These are phyloP conservation scores for Drosophila prolongata DNA, from an alignment of 2,888 invertebrate species.

Conservation along the genomic window DNA sequence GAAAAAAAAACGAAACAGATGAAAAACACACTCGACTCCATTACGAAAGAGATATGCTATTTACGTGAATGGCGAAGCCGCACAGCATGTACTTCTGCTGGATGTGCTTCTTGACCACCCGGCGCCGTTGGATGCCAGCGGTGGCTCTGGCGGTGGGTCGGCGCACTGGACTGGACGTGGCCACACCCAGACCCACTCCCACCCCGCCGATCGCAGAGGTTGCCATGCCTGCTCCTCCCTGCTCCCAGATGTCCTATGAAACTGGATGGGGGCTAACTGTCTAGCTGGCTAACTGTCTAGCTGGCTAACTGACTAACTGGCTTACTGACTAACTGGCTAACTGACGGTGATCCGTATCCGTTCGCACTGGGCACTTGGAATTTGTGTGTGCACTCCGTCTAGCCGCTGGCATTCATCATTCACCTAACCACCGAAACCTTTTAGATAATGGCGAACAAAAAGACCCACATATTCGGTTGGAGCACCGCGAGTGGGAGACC, in stretches of 20 bases:
- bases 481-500: background rate
- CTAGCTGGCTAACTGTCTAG: background rate
- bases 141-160: slow-evolving; percentile 81
- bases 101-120: slow-evolving; percentile 84
- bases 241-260: no score
- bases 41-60: slow-evolving; percentile 31
- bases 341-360: slow-evolving; percentile 27
- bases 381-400: slow-evolving; percentile 61
- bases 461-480: background rate
- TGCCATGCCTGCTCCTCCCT: slow-evolving; percentile 14
- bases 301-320: no score
- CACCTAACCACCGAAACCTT: slow-evolving; percentile 48
- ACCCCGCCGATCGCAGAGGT: slow-evolving; percentile 37
- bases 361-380: slow-evolving; percentile 21
- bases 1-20: background rate
- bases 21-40: background rate
- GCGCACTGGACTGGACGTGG: slow-evolving; percentile 47
- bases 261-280: no score
- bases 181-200: slow-evolving; percentile 10
- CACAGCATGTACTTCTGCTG: slow-evolving; percentile 84
- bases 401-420: slow-evolving; percentile 72
- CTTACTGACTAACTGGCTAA: background rate
- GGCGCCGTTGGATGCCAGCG: slow-evolving; percentile 81
- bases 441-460: slow-evolving; percentile 70
- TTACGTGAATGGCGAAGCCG: slow-evolving; percentile 84